Evolutionary conservation across 2,113 vertebrate species (phyloP).

Genomic region (Furnarius figulus): DNA sequence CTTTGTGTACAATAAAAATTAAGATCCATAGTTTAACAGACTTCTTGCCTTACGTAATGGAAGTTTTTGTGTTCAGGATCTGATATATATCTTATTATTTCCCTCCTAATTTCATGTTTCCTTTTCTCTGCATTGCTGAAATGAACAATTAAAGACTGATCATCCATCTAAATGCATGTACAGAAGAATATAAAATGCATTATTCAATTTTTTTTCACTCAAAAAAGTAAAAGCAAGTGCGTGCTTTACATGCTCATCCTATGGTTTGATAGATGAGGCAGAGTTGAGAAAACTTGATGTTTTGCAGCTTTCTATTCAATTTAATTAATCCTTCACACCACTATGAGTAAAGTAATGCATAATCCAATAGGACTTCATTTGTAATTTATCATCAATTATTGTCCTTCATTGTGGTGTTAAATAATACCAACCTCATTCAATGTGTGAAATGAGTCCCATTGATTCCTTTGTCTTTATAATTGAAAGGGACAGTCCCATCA

Average conservation of each 20-base stretch:
- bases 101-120: background rate
- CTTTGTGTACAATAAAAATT: background rate
- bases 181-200: background rate
- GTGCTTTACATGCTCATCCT: background rate
- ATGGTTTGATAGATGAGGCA: background rate
- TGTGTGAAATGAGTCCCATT: conserved; percentile 52
- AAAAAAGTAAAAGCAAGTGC: background rate
- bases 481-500: conserved; percentile 54
- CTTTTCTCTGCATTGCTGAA: background rate
- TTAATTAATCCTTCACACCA: conserved; percentile 38
- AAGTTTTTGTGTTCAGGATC: background rate
- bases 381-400: conserved; percentile 53
- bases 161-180: background rate
- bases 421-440: conserved; percentile 44
- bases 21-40: background rate
- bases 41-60: background rate
- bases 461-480: conserved; percentile 63
- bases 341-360: conserved; percentile 11
- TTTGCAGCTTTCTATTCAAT: background rate
- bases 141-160: background rate
- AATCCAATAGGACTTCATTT: background rate
- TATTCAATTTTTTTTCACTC: background rate
- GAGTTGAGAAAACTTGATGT: background rate
- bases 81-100: background rate
- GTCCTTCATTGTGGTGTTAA: conserved; percentile 32